Base-by-base conservation (phyloP, 1,140 invertebrate species). In the Papilio machaon region DNA sequence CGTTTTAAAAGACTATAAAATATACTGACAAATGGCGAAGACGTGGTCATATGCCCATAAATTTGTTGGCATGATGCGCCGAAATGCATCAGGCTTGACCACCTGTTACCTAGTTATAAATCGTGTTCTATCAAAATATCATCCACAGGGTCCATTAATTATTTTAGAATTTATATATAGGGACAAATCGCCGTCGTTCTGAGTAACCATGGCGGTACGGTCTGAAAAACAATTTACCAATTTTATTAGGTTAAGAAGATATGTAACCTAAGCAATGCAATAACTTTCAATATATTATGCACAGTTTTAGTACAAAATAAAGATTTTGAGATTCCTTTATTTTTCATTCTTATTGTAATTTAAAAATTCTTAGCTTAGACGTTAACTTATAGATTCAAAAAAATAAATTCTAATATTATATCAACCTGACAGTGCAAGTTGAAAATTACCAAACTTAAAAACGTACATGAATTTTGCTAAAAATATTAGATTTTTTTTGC, bases 121-220 rank as follows among this genome's bases (percentile, higher is more conserved):
- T 92, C 91, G 85, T 92, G 86, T 89, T 90, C 86, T 89, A 92
- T 91, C 90, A 91, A 88, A 91, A 92, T 89, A 91, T 91, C 88
- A 89, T 91, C 85, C 87, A 84, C 85, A 84, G 83, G 78, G 82
- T 81, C 84, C 87, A 93, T 94, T 94, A 92, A 94, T 94, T 94
- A 89, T 91, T 83, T 79, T 87, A 89, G 92, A 94, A 93, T 94
- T 93, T 93, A 92, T 93, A 91, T 86, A 78, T 90, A 89, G 87
- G 84, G 89, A 92, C 89, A 91, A 88, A 92, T 91, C 86, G 86
- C 80, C 85, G 86, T 82, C 85, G 85, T 89, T 89, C 84, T 88
- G 74, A 81, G 79, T 60, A 88, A 85, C 73, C 43, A 75, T 78
- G 47, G 23, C 1, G 38, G 86, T 86, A 91, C 19, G 46, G 89